Evolutionary conservation across 2,113 vertebrate genomes (phyloP).

Genomic region (Podilymbus podiceps): DNA sequence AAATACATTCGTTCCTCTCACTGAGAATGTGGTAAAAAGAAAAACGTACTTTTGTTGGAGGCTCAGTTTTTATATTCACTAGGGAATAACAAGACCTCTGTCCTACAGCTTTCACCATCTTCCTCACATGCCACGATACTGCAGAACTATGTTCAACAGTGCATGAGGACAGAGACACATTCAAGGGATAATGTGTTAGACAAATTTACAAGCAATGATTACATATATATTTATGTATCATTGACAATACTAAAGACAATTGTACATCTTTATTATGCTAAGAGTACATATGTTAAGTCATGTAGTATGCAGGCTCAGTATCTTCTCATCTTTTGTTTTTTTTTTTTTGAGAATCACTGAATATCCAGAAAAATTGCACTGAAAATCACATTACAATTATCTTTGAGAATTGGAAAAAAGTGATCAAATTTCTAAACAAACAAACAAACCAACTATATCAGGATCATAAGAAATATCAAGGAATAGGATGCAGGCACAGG

Average conservation of each 20-base stretch:
- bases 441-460: not conserved
- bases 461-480: not conserved
- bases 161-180: not conserved
- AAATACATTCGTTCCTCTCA: not conserved
- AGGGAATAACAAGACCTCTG: not conserved
- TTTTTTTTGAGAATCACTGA: not conserved
- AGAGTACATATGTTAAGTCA: not conserved
- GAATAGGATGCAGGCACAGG: not conserved
- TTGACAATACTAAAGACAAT: not conserved
- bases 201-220: not conserved
- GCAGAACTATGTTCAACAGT: not conserved
- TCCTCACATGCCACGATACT: not conserved
- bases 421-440: not conserved
- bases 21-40: not conserved
- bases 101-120: not conserved
- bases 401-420: not conserved
- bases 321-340: not conserved
- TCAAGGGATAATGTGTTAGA: not conserved
- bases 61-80: not conserved
- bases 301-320: not conserved
- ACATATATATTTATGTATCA: not conserved
- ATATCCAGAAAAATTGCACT: not conserved
- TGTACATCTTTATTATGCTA: not conserved
- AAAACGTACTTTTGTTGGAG: not conserved
- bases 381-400: not conserved